A percentile compares a stretch with the other conserved stretches of the same genome.
phyloP scores from a whole-genome alignment of 2,113 vertebrate species.

The Echinops telfairi region DNA sequence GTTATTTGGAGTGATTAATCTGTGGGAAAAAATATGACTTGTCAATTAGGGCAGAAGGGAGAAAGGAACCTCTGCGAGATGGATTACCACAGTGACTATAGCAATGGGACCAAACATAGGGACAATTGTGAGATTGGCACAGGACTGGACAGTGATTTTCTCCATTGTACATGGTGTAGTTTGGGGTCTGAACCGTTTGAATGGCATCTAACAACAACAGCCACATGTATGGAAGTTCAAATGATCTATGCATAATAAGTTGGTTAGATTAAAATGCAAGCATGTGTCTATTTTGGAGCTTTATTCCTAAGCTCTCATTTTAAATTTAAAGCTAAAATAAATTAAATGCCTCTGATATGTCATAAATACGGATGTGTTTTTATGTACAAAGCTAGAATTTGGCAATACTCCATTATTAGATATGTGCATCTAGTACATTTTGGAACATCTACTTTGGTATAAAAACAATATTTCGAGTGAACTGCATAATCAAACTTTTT shows the following conservation, averaged over 20 bases:
- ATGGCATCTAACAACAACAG: no score
- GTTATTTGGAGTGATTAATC: no score
- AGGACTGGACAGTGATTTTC: no score
- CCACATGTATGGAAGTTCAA: neutral
- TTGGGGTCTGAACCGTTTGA: no score
- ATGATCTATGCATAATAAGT: neutral
- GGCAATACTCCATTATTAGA: neutral
- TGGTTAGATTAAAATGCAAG: neutral
- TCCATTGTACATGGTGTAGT: no score
- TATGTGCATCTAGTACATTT: neutral
- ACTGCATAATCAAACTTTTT: neutral
- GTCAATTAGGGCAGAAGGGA: no score
- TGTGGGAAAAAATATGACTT: no score
- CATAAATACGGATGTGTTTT: neutral
- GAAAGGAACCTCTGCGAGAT: no score
- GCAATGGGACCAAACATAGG: no score
- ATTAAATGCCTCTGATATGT: neutral
- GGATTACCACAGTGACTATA: no score
- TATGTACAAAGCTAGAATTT: neutral
- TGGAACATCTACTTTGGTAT: neutral
- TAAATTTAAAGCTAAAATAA: constrained; percentile 6
- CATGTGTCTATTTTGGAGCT: neutral
- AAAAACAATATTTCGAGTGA: neutral
- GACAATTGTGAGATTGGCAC: no score
- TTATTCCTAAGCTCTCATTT: neutral